phyloP scores from a whole-genome alignment of 2,113 vertebrate species.

The Oreochromis niloticus region DNA sequence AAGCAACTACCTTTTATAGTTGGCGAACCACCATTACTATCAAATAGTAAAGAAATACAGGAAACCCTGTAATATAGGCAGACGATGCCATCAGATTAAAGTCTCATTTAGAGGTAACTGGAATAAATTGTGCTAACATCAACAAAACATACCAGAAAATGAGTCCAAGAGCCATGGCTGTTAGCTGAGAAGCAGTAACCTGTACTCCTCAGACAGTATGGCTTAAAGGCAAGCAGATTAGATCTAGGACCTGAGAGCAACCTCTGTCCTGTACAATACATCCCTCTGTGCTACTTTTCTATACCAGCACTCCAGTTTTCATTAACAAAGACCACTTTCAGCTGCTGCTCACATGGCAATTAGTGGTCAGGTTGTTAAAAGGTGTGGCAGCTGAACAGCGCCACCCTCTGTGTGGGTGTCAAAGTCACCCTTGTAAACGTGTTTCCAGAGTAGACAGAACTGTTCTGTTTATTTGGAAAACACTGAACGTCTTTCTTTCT shows the following conservation, averaged over 20 bases:
- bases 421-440: background rate
- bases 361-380: background rate
- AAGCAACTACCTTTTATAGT: background rate
- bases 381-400: background rate
- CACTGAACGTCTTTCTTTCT: background rate
- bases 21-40: background rate
- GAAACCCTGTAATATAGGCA: background rate
- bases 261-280: background rate
- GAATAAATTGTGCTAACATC: background rate
- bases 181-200: background rate
- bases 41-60: constrained; percentile 9
- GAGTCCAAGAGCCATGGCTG: constrained; percentile 28
- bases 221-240: background rate
- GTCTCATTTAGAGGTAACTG: background rate
- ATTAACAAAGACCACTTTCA: background rate
- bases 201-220: background rate
- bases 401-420: background rate
- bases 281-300: background rate
- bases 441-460: background rate
- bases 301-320: background rate
- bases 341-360: constrained; percentile 29
- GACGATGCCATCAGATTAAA: background rate
- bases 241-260: background rate
- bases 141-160: constrained; percentile 15
- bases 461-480: background rate